phyloP scores from a whole-genome alignment of 2,113 vertebrate genomes.

The Elephantulus edwardii region DNA sequence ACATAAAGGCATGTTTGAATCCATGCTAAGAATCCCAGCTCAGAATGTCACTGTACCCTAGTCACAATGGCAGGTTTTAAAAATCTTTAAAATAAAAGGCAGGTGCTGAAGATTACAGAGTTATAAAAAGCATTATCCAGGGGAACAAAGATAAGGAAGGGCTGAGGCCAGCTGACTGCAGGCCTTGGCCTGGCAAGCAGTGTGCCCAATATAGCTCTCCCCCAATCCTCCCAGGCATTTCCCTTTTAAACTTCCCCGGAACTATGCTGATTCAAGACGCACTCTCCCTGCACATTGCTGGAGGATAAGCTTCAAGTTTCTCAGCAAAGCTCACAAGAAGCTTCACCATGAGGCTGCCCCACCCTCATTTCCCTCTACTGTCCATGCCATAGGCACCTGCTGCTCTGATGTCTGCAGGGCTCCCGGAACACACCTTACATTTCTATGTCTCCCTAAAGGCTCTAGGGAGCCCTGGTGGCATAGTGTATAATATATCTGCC shows the following conservation, averaged over 20 bases:
- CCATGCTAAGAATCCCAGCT: constrained; percentile 31
- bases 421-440: background rate
- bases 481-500: too few species aligned
- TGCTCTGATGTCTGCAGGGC: background rate
- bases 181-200: constrained; percentile 43
- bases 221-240: constrained; percentile 46
- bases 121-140: constrained; percentile 72
- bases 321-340: background rate
- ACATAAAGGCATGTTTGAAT: background rate
- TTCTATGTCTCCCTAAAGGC: background rate
- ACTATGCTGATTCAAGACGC: background rate
- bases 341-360: background rate
- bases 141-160: constrained; percentile 55
- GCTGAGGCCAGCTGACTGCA: constrained; percentile 63
- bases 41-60: constrained; percentile 10
- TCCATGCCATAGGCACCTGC: background rate
- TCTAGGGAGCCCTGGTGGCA: too few species aligned
- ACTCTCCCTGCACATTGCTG: background rate
- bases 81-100: constrained; percentile 55
- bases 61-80: constrained; percentile 21
- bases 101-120: constrained; percentile 31
- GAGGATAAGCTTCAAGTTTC: background rate
- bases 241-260: constrained; percentile 51
- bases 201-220: constrained; percentile 59
- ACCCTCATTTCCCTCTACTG: background rate